Base-by-base conservation (phyloP, 1,140 invertebrate species). In the Anoplolepis gracilipes region DNA sequence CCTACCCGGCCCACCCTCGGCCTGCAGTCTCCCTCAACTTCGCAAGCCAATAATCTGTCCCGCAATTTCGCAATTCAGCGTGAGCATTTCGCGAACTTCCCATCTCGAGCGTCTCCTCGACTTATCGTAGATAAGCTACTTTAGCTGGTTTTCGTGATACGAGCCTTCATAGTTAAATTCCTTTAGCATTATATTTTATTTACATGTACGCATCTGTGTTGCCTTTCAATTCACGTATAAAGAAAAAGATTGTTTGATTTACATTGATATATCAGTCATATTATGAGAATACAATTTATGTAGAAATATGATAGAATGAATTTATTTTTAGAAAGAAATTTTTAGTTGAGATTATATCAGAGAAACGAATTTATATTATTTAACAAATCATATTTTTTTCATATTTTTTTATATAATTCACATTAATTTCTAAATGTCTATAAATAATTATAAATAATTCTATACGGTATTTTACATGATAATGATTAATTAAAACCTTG, bases 31-130 rank as follows among this genome's bases (percentile, higher is more conserved):
- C 88, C 85, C 78, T 62, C 81, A 89, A 91, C 91, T 90, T 92
- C 85, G 81, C 87, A 86, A 91, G 90, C 91, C 91, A 93, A 92
- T 93, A 92, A 92, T 93, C 91, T 93, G 90, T 87, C 90, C 88
- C 72, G 89, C 78, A 87, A 93, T 92, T 92, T 92, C 90, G 89
- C 84, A 89, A 90, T 90, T 90, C 87, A 85, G 76, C 86, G 84
- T 76, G 88, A 90, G 86, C 39, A 87, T 84, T 88, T 75, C 88
- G 84, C 78, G 73, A 90, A 90, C 84, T 90, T 88, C 76, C 61
- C 46, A 67, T 90, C 78, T 46, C 86, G 53, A 75, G 61, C 84
- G 84, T 88, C 88, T 90, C 85, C 75, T 90, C 84, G 73, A 78
- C 88, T 90, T 90, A 90, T 90, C 73, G 82, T 73, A 84, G 88